Evolutionary conservation across 2,888 invertebrate genomes (phyloP).

Genomic region (Seira ritae): DNA sequence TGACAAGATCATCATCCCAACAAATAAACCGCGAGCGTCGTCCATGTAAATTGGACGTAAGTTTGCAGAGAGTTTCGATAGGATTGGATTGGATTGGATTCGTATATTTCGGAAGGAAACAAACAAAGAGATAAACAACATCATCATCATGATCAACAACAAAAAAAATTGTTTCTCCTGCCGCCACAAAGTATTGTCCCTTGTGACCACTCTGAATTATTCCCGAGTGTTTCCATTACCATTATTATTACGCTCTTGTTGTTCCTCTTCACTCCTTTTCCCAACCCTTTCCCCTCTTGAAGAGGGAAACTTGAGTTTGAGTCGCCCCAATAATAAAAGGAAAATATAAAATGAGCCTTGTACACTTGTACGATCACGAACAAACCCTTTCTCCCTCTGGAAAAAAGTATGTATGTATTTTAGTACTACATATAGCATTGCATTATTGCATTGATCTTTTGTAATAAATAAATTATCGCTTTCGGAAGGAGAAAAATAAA

Average conservation of each 20-base stretch:
- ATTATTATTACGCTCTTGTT: conserved; percentile 3
- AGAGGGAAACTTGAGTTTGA: too few relatives aligned
- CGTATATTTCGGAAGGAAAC: not conserved
- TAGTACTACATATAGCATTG: too few relatives aligned
- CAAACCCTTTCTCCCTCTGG: not conserved
- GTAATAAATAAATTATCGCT: not conserved
- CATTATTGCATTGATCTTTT: conserved; percentile 29
- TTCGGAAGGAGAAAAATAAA: too few relatives aligned
- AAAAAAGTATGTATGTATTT: too few relatives aligned
- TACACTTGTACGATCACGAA: too few relatives aligned
- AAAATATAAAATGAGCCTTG: too few relatives aligned
- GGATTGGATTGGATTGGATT: conserved; percentile 26
- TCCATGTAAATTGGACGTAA: conserved; percentile 18
- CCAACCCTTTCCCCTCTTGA: conserved; percentile 10
- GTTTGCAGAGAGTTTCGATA: not conserved
- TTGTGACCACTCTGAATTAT: conserved; percentile 71
- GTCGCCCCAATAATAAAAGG: too few relatives aligned
- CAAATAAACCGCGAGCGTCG: not conserved
- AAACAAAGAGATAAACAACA: too few relatives aligned
- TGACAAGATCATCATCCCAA: not conserved
- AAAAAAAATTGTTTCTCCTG: conserved; percentile 6
- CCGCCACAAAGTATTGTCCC: conserved; percentile 52
- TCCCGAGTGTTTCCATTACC: conserved; percentile 69
- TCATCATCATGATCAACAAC: too few relatives aligned
- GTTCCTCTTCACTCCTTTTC: not conserved